Evolutionary conservation across 2,888 invertebrate species (phyloP).

Genomic region (Athetis lepigone): DNA sequence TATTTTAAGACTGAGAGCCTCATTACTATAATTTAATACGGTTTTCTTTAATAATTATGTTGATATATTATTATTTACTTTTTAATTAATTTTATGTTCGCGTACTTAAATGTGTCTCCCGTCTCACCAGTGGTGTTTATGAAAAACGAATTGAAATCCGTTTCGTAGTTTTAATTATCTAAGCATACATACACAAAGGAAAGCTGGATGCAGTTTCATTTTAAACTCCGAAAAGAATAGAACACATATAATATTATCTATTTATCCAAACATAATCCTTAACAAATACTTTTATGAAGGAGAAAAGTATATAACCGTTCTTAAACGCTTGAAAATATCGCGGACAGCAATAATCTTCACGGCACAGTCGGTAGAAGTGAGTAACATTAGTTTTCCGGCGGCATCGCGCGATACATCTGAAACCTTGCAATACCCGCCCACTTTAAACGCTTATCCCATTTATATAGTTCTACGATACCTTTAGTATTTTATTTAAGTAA

Average conservation of each 20-base stretch:
- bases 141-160: too few species aligned
- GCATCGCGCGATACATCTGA: conserved; percentile 36
- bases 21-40: too few species aligned
- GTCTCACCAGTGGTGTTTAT: too few species aligned
- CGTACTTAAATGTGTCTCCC: too few species aligned
- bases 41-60: too few species aligned
- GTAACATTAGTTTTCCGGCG: conserved; percentile 50
- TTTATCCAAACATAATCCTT: conserved; percentile 2
- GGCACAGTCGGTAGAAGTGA: conserved; percentile 28
- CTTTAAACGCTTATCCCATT: conserved; percentile 50
- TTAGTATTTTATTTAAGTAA: conserved; percentile 53
- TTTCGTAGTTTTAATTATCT: too few species aligned
- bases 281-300: conserved; percentile 18
- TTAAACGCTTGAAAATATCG: conserved; percentile 33
- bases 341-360: conserved; percentile 41
- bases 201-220: too few species aligned
- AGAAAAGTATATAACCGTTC: conserved; percentile 22
- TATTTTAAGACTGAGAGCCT: too few species aligned
- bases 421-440: conserved; percentile 20
- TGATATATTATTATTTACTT: too few species aligned
- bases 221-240: too few species aligned
- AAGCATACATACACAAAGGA: too few species aligned
- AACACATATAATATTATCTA: background rate
- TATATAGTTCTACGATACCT: conserved; percentile 36
- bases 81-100: too few species aligned